Percentiles rank a stretch among this genome's conserved stretches.
phyloP scores from a whole-genome alignment of 2,797 vertebrate genomes.

The Choloepus didactylus region DNA sequence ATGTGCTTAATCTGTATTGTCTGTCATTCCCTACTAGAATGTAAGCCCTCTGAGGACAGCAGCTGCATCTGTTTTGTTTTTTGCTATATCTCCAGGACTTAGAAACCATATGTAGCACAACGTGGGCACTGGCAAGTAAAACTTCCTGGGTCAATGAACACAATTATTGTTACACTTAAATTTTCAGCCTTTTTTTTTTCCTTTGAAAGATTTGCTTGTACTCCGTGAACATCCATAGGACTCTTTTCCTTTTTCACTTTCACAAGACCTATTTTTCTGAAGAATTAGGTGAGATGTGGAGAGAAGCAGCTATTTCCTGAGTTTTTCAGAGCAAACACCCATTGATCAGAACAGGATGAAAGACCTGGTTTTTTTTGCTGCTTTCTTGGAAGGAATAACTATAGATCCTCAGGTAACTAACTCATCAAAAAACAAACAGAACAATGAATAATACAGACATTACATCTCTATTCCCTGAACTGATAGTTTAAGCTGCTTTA shows the following conservation, averaged over 20 bases:
- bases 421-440: not conserved
- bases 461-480: not conserved
- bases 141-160: not conserved
- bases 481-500: not conserved
- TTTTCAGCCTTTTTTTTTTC: not conserved
- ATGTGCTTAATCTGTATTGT: not conserved
- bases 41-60: not conserved
- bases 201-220: not conserved
- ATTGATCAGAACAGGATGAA: not conserved
- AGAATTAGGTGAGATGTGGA: not conserved
- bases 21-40: not conserved
- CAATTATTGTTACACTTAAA: not conserved
- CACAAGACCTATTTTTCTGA: not conserved
- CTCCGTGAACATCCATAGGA: fast-evolving
- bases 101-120: not conserved
- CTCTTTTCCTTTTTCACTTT: not conserved
- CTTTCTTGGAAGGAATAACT: not conserved
- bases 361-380: not conserved
- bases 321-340: not conserved
- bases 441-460: not conserved
- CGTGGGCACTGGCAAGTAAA: not conserved
- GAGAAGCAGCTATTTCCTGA: not conserved
- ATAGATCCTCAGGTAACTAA: not conserved
- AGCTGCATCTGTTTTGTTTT: not conserved
- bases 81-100: not conserved